A percentile compares a stretch with the other conserved stretches of the same genome.
Conservation (phyloP, 2,888 invertebrate genomes). For the Chloromyia formosa region DNA sequence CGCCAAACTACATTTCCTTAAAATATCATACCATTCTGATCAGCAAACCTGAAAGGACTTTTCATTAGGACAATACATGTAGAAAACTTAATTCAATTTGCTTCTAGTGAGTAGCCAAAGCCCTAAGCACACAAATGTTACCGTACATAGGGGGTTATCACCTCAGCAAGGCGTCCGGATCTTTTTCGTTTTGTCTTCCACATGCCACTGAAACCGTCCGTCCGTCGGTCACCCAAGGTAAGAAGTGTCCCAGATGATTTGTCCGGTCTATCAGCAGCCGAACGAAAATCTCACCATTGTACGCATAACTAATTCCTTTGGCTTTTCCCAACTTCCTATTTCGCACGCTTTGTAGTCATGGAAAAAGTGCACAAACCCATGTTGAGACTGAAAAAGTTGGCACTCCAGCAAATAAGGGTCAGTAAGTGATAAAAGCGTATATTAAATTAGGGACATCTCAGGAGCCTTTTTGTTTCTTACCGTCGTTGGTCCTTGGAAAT, state of each 20-base stretch:
- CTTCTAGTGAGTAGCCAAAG: constrained; percentile 44
- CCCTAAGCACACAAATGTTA: constrained; percentile 31
- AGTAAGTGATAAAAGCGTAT: constrained; percentile 46
- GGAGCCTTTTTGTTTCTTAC: constrained; percentile 44
- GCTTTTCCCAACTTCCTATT: not conserved
- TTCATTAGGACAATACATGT: constrained; percentile 47
- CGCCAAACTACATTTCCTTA: no score
- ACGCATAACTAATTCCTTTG: not conserved
- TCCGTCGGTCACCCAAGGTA: constrained; percentile 34
- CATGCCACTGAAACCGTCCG: not conserved
- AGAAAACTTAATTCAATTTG: constrained; percentile 50
- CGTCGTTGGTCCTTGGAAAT: constrained; percentile 5
- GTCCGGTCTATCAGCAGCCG: constrained; percentile 29
- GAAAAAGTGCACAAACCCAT: constrained; percentile 25
- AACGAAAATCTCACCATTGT: not conserved
- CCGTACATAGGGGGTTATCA: constrained; percentile 19
- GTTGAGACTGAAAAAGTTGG: constrained; percentile 37
- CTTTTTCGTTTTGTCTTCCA: not conserved
- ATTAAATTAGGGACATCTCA: constrained; percentile 46
- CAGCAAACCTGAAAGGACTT: constrained; percentile 26
- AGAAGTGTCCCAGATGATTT: constrained; percentile 27
- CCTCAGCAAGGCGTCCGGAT: not conserved
- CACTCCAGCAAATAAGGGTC: constrained; percentile 45
- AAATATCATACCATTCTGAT: no score
- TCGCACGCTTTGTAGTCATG: not conserved